Percentiles rank a stretch among this genome's conserved stretches.
phyloP scores from a whole-genome alignment of 2,797 vertebrate genomes.

The Heliangelus exortis region DNA sequence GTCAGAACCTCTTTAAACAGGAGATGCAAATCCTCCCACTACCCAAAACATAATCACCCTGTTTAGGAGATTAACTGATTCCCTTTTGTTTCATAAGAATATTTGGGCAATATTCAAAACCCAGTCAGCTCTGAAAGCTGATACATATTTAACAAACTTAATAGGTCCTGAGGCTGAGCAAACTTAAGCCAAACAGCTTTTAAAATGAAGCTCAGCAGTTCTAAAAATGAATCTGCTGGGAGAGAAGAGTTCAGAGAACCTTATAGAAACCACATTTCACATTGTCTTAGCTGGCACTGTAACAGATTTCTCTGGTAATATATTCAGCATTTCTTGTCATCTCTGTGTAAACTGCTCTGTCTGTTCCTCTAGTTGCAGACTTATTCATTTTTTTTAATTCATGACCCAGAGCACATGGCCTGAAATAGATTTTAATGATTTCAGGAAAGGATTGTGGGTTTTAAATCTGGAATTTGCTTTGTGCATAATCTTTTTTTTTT shows the following conservation, averaged over 20 bases:
- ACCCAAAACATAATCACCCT: not conserved
- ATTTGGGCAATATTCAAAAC: conserved; percentile 29
- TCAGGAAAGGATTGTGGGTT: not conserved
- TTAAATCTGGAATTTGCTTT: conserved; percentile 38
- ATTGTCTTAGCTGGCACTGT: conserved; percentile 64
- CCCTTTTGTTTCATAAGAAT: conserved; percentile 20
- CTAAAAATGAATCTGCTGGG: conserved; percentile 57
- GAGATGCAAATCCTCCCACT: not conserved
- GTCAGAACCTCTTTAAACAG: not conserved
- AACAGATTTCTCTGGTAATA: conserved; percentile 58
- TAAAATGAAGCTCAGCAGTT: conserved; percentile 52
- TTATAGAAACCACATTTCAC: conserved; percentile 63
- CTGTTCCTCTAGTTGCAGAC: conserved; percentile 24
- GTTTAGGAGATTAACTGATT: not conserved
- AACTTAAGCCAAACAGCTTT: conserved; percentile 35
- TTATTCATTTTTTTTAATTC: conserved; percentile 61
- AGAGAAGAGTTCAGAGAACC: conserved; percentile 65
- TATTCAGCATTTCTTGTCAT: conserved; percentile 60
- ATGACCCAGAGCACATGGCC: conserved; percentile 32
- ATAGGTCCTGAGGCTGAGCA: conserved; percentile 39
- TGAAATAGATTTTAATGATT: conserved; percentile 62
- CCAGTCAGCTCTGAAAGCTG: conserved; percentile 29
- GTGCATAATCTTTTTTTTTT: not conserved
- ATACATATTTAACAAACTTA: conserved; percentile 35
- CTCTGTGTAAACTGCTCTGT: conserved; percentile 35